Percentiles rank a stretch among this genome's conserved stretches.
These are phyloP conservation scores for Ophraella communa DNA, from an alignment of 2,888 invertebrate species.

Conservation along the genomic window DNA sequence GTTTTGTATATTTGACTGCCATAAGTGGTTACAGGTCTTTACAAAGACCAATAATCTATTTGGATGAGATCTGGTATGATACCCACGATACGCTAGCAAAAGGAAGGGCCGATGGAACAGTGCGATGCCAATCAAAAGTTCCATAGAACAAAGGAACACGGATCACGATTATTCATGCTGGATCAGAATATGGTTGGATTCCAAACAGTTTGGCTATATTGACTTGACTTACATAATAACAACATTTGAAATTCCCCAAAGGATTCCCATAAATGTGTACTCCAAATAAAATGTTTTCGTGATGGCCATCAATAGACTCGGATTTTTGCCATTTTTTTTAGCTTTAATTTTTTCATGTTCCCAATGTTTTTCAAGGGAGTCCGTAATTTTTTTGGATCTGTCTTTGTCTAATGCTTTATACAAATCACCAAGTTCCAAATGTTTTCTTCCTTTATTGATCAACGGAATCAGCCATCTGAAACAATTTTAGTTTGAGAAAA, in stretches of 20 bases:
- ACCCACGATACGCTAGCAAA: no score
- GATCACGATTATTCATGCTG: no score
- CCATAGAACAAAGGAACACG: no score
- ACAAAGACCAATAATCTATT: no score
- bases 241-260: slow-evolving; percentile 24
- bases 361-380: slow-evolving; percentile 68
- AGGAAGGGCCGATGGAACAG: no score
- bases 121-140: no score
- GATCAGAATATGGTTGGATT: no score
- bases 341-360: slow-evolving; percentile 37
- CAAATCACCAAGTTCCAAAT: slow-evolving; percentile 69
- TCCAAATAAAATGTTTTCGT: slow-evolving; percentile 38
- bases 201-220: no score
- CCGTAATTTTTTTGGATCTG: slow-evolving; percentile 68
- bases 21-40: no score
- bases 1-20: no score
- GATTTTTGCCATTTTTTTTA: slow-evolving; percentile 46
- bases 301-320: slow-evolving; percentile 42
- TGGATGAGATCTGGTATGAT: no score
- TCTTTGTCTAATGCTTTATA: slow-evolving; percentile 68
- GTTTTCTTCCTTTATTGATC: slow-evolving; percentile 65
- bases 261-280: slow-evolving; percentile 39
- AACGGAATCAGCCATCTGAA: slow-evolving; percentile 54
- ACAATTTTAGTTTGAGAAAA: no score
- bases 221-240: slow-evolving; percentile 32